Percentiles rank a stretch among this genome's conserved stretches.
phyloP scores from a whole-genome alignment of 30 jellyfish, hydroid and myxozoan species.

The Pelagia noctiluca region DNA sequence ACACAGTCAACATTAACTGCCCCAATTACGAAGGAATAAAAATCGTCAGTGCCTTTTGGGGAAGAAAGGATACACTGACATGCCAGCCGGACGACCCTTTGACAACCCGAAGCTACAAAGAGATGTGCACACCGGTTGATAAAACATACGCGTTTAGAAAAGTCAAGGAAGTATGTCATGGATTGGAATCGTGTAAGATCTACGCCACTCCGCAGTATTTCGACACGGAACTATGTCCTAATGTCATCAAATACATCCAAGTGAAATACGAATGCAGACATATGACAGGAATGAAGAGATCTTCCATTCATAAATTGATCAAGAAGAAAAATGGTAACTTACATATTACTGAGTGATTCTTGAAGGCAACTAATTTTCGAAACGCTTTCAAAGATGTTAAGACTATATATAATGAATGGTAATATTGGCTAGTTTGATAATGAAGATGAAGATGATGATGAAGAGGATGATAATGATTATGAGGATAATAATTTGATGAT shows the following conservation, averaged over 20 bases:
- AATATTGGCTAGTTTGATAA: too few species aligned
- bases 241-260: conserved; percentile 83
- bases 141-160: conserved; percentile 80
- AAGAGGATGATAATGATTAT: too few species aligned
- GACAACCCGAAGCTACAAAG: conserved; percentile 71
- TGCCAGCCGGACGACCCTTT: conserved; percentile 87
- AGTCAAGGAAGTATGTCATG: conserved; percentile 87
- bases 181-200: conserved; percentile 68
- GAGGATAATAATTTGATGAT: too few species aligned
- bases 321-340: background rate
- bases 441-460: too few species aligned
- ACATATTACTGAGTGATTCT: too few species aligned
- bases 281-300: conserved; percentile 82
- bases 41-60: conserved; percentile 93
- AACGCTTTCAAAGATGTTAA: too few species aligned
- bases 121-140: conserved; percentile 84
- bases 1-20: conserved; percentile 75
- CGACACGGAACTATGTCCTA: conserved; percentile 96
- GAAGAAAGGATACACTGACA: conserved; percentile 83
- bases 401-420: too few species aligned
- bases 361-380: too few species aligned
- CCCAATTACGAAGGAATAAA: conserved; percentile 92
- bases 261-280: conserved; percentile 93
- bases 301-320: conserved; percentile 39
- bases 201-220: conserved; percentile 75